These are phyloP conservation scores for Poecilus cupreus DNA, from an alignment of 2,888 invertebrate genomes.

Conservation along the genomic window DNA sequence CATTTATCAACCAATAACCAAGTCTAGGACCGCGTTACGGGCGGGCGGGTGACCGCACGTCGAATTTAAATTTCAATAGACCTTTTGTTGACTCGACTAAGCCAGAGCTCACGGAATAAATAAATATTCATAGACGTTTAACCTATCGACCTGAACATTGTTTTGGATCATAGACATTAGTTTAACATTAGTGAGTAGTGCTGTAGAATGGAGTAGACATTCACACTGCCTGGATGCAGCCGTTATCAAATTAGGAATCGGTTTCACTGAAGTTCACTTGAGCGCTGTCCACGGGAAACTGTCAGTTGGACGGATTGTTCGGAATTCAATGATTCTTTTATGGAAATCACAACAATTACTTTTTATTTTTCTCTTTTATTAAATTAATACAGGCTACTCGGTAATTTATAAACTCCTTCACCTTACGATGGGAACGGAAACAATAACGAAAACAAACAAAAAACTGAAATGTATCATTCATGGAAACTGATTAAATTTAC, in stretches of 20 bases:
- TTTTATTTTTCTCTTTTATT: neutral
- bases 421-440: neutral
- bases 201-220: neutral
- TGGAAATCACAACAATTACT: neutral
- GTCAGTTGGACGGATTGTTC: neutral
- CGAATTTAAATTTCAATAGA: constrained; percentile 57
- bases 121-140: constrained; percentile 59
- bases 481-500: too few relatives aligned
- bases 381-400: too few relatives aligned
- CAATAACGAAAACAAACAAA: too few relatives aligned
- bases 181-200: constrained; percentile 30
- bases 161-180: constrained; percentile 55
- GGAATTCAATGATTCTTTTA: neutral
- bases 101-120: constrained; percentile 51
- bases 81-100: constrained; percentile 48
- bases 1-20: constrained; percentile 42
- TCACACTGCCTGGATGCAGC: neutral
- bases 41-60: constrained; percentile 23
- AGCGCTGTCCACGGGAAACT: neutral
- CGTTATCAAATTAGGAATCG: constrained; percentile 11
- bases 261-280: neutral
- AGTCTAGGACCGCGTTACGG: neutral
- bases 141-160: constrained; percentile 59
- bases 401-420: neutral
- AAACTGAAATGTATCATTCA: too few relatives aligned